A percentile compares a stretch with the other conserved stretches of the same genome.
These are phyloP conservation scores for Lamprotornis superbus DNA, from an alignment of 2,113 vertebrate genomes.

Conservation along the genomic window DNA sequence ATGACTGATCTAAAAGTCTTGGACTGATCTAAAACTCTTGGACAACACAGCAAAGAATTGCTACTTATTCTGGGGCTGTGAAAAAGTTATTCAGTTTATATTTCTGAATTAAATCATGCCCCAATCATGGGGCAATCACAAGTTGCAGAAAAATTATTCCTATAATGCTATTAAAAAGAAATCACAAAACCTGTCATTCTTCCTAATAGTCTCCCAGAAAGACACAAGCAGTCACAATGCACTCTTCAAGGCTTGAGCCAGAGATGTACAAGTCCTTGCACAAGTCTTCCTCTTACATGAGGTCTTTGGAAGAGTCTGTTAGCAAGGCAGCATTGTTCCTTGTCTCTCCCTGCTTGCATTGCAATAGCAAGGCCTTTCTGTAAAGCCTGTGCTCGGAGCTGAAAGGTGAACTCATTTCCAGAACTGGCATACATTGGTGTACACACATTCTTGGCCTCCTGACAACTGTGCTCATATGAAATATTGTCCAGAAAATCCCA, in stretches of 20 bases:
- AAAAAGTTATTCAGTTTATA: neutral
- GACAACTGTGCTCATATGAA: neutral
- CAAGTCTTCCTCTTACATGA: neutral
- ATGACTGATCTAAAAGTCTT: neutral
- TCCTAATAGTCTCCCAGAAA: neutral
- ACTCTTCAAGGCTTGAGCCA: neutral
- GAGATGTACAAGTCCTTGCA: neutral
- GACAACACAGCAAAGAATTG: neutral
- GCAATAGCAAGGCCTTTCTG: neutral
- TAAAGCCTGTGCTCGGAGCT: neutral
- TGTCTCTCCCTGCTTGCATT: neutral
- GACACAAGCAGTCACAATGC: neutral
- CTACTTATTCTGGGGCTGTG: neutral
- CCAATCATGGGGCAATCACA: neutral
- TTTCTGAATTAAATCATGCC: neutral
- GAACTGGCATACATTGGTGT: neutral
- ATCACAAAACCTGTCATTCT: neutral
- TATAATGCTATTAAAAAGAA: neutral
- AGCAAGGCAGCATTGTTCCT: neutral
- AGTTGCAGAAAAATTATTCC: neutral
- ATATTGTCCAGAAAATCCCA: neutral
- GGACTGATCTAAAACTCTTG: neutral
- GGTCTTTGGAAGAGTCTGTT: neutral
- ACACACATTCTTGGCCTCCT: neutral
- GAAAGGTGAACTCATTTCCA: neutral